A percentile compares a stretch with the other conserved stretches of the same genome.
These are phyloP conservation scores for Trididemnum clinides DNA, from an alignment of 23 tunicate genomes.

Conservation along the genomic window DNA sequence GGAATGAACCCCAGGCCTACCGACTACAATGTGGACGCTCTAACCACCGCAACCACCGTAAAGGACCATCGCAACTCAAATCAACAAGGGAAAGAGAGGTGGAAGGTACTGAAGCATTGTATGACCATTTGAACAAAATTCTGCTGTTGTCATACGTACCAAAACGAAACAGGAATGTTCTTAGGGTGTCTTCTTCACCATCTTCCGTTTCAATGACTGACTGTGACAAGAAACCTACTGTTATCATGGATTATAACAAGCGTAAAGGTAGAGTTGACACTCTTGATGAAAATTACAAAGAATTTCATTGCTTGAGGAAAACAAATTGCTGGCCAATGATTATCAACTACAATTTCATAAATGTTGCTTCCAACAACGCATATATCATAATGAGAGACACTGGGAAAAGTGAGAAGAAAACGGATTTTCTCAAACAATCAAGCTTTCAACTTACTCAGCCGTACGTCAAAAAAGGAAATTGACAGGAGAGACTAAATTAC, in stretches of 20 bases:
- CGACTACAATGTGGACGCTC: too few relatives aligned
- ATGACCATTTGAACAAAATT: conserved; percentile 11
- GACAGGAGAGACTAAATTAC: conserved; percentile 12
- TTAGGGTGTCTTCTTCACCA: conserved; percentile 24
- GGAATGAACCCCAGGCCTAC: too few relatives aligned
- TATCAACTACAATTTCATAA: conserved; percentile 23
- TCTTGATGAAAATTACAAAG: conserved; percentile 15
- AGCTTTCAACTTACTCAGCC: conserved; percentile 35
- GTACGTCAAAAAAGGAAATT: conserved; percentile 21
- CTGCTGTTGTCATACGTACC: conserved; percentile 26
- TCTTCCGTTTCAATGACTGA: conserved; percentile 13
- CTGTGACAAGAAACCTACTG: conserved; percentile 20
- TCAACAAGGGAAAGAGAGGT: conserved; percentile 34
- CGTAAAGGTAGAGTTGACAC: conserved; percentile 33
- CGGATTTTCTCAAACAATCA: background rate
- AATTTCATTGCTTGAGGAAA: conserved; percentile 14
- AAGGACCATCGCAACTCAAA: conserved; percentile 20
- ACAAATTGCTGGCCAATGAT: conserved; percentile 21
- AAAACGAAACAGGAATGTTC: conserved; percentile 32
- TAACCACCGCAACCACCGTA: too few relatives aligned
- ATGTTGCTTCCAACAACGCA: conserved; percentile 7
- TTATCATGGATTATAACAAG: conserved; percentile 30
- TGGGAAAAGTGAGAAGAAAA: background rate
- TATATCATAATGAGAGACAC: conserved; percentile 12
- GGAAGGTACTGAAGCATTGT: conserved; percentile 40